Conservation (phyloP, 2,888 invertebrate genomes). For the Cephus pulcher region DNA sequence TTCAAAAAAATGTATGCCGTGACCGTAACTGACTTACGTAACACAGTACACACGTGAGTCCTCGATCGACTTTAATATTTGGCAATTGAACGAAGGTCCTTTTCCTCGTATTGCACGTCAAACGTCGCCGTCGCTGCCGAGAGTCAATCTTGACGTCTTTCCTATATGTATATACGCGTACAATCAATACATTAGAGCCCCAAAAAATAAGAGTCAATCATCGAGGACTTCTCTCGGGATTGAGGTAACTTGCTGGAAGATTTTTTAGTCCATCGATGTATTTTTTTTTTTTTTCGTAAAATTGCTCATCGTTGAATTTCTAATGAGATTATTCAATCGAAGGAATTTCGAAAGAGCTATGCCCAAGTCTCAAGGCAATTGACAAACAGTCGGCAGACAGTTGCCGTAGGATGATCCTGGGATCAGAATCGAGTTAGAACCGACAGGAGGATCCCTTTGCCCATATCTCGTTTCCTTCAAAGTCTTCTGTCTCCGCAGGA, state of each 20-base stretch:
- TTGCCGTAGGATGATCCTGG: conserved; percentile 6
- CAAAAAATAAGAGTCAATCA: not conserved
- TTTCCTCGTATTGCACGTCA: conserved; percentile 2
- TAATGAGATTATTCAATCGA: not conserved
- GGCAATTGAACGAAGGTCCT: conserved; percentile 47
- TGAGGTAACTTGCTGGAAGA: not conserved
- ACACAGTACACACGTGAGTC: conserved; percentile 12
- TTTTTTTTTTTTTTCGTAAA: not conserved
- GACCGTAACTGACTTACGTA: conserved; percentile 33
- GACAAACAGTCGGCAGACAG: not conserved
- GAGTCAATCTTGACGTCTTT: not conserved
- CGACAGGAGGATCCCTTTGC: not conserved
- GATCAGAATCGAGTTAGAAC: conserved; percentile 22
- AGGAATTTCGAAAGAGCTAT: not conserved
- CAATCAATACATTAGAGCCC: not conserved
- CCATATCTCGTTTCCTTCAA: not conserved
- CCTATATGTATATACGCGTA: no score
- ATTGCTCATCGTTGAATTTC: not conserved
- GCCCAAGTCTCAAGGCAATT: not conserved
- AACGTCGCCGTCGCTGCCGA: not conserved
- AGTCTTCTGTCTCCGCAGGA: not conserved
- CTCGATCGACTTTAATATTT: conserved; percentile 38
- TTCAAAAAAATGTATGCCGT: conserved; percentile 19
- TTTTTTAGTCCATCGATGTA: not conserved
- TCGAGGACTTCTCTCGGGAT: not conserved